Conservation (phyloP, 2,888 invertebrate species). For the Plusia festucae region DNA sequence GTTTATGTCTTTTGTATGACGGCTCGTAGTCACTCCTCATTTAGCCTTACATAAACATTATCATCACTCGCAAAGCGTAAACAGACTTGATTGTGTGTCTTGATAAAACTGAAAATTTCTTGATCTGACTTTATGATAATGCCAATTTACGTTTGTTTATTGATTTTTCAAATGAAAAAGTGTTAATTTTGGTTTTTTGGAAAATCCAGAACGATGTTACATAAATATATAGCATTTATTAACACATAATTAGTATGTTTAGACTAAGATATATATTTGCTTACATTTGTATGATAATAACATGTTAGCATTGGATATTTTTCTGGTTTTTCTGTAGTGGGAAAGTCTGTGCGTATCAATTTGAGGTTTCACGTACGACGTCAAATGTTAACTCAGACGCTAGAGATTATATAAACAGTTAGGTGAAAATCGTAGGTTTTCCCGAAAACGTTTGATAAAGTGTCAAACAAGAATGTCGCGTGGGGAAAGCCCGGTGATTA, state of each 20-base stretch:
- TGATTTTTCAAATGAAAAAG: slow-evolving; percentile 1
- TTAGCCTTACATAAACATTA: slow-evolving; percentile 26
- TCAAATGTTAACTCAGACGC: slow-evolving; percentile 13
- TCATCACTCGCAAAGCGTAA: background rate
- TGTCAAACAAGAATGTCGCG: slow-evolving; percentile 21
- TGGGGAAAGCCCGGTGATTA: slow-evolving; percentile 52
- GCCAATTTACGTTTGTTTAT: background rate
- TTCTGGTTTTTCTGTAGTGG: slow-evolving; percentile 25
- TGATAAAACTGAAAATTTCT: background rate
- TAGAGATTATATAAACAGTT: slow-evolving; percentile 21
- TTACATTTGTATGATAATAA: slow-evolving; percentile 9
- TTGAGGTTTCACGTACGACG: background rate
- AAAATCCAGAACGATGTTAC: background rate
- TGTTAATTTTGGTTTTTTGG: background rate
- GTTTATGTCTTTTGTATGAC: slow-evolving; percentile 82
- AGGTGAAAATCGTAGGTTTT: slow-evolving; percentile 31
- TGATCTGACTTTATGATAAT: background rate
- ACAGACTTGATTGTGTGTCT: slow-evolving; percentile 6
- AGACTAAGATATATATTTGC: slow-evolving; percentile 22
- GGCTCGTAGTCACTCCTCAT: slow-evolving; percentile 40
- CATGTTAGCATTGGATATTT: slow-evolving; percentile 5
- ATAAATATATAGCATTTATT: slow-evolving; percentile 12
- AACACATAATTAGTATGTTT: slow-evolving; percentile 17
- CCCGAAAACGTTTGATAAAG: slow-evolving; percentile 33
- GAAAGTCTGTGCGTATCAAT: slow-evolving; percentile 22